Conservation (phyloP, 2,888 invertebrate genomes). For the Diadegma fenestrale region DNA sequence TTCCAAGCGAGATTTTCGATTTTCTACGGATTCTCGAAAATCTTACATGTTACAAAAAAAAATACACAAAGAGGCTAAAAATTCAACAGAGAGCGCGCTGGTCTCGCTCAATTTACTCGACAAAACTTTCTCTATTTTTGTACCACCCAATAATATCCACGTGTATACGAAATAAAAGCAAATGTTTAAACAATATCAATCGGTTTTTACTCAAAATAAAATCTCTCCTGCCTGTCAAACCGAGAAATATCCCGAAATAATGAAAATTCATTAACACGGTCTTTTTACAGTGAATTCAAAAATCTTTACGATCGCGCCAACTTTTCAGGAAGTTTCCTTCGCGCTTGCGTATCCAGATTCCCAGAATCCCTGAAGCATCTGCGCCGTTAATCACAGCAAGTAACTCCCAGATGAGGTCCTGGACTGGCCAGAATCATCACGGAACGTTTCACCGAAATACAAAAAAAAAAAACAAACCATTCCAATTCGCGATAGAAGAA, state of each 20-base stretch:
- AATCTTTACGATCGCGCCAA: slow-evolving; percentile 13
- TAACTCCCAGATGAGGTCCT: slow-evolving; percentile 78
- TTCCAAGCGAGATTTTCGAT: slow-evolving; percentile 47
- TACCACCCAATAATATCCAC: slow-evolving; percentile 13
- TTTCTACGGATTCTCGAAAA: background rate
- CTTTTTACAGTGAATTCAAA: background rate
- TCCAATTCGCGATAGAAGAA: background rate
- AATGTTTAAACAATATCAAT: background rate
- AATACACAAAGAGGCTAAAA: slow-evolving; percentile 55
- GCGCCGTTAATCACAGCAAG: slow-evolving; percentile 77
- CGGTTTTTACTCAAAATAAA: background rate
- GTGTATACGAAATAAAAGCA: slow-evolving; percentile 22
- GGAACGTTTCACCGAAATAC: slow-evolving; percentile 71
- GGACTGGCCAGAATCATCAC: slow-evolving; percentile 75
- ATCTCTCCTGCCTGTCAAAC: background rate
- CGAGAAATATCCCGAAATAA: background rate
- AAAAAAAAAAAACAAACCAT: slow-evolving; percentile 62
- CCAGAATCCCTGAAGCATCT: slow-evolving; percentile 71
- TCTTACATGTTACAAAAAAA: background rate
- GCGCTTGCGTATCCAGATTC: slow-evolving; percentile 70
- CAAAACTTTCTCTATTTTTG: slow-evolving; percentile 37
- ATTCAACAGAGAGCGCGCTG: slow-evolving; percentile 38
- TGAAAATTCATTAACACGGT: background rate
- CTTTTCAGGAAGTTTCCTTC: slow-evolving; percentile 34
- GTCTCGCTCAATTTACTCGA: slow-evolving; percentile 30